Evolutionary conservation across 2,888 invertebrate species (phyloP).

Genomic region (Teleogryllus oceanicus): DNA sequence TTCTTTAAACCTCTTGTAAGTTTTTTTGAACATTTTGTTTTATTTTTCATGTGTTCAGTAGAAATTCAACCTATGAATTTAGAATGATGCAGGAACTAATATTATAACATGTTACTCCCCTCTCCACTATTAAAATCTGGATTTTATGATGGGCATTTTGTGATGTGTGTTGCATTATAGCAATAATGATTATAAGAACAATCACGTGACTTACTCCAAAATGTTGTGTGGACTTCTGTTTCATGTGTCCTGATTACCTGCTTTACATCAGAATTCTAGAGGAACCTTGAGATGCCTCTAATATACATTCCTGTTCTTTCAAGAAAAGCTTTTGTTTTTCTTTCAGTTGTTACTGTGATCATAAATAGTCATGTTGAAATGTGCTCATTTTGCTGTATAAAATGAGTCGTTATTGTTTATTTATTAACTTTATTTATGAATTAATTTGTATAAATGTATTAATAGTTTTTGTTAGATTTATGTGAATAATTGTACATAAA

Average conservation of each 20-base stretch:
- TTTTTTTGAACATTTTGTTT: no score
- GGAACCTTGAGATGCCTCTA: neutral
- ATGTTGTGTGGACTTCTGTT: no score
- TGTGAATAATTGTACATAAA: conserved; percentile 27
- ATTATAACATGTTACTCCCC: no score
- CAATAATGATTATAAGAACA: no score
- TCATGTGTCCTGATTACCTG: neutral
- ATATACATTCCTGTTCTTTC: neutral
- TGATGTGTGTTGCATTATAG: neutral
- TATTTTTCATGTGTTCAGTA: no score
- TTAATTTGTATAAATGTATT: conserved; percentile 18
- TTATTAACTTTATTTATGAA: neutral
- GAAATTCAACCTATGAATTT: no score
- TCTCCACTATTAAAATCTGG: neutral
- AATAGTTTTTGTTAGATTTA: conserved; percentile 19
- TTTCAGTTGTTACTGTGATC: conserved; percentile 19
- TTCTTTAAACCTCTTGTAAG: no score
- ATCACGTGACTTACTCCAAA: no score
- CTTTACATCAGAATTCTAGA: neutral
- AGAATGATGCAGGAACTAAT: no score
- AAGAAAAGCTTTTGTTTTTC: neutral
- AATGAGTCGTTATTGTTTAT: neutral
- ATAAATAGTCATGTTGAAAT: conserved; percentile 19
- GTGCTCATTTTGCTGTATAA: conserved; percentile 11
- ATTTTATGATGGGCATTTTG: conserved; percentile 19